Percentiles rank a stretch among this genome's conserved stretches.
phyloP scores from a whole-genome alignment of 2,113 vertebrate species.

The Columbina picui region DNA sequence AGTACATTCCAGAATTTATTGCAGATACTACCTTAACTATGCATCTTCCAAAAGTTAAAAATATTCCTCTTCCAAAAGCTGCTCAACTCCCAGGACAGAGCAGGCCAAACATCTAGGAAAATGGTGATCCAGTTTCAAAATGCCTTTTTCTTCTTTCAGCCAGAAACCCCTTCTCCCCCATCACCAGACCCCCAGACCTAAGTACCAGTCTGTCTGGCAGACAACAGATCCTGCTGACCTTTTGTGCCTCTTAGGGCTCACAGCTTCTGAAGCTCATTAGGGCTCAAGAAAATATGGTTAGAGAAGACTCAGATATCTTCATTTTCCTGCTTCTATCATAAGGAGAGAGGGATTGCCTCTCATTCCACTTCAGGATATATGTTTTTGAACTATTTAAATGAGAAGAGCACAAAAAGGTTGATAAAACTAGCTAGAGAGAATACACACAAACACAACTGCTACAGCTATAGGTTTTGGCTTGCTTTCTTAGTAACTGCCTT shows the following conservation, averaged over 20 bases:
- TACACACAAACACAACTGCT: background rate
- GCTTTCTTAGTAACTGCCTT: background rate
- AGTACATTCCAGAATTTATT: background rate
- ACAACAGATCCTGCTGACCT: background rate
- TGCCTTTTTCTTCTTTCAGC: background rate
- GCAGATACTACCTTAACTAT: background rate
- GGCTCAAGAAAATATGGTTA: background rate
- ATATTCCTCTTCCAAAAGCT: background rate
- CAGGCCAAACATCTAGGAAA: background rate
- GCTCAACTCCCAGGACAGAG: background rate
- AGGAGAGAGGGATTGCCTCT: background rate
- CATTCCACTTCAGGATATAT: background rate
- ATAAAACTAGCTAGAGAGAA: background rate
- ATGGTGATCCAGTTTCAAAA: fast-evolving
- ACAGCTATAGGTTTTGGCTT: background rate
- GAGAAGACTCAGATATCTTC: background rate
- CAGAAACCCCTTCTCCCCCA: background rate
- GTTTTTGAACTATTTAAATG: background rate
- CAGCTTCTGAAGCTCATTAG: background rate
- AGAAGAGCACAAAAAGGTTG: background rate
- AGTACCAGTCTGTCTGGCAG: background rate
- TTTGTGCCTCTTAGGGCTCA: background rate
- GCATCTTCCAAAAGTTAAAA: background rate
- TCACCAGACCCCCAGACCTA: background rate
- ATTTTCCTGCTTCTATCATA: background rate